Evolutionary conservation across 2,113 vertebrate species (phyloP).

Genomic region (Taxidea taxus): DNA sequence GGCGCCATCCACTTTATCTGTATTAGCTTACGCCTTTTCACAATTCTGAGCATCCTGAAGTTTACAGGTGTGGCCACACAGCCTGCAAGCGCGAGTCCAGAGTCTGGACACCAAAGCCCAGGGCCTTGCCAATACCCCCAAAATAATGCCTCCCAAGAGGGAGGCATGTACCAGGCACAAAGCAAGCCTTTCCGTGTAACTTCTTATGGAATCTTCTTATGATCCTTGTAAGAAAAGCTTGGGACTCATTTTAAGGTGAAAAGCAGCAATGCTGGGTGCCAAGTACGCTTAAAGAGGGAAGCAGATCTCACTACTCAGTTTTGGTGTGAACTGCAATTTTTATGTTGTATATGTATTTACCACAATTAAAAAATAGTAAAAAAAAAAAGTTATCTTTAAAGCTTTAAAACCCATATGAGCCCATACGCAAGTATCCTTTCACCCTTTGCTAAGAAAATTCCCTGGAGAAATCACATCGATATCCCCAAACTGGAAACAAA

Average conservation of each 20-base stretch:
- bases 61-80: background rate
- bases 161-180: rapidly evolving
- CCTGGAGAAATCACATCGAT: background rate
- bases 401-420: background rate
- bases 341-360: background rate
- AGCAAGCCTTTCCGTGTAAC: background rate
- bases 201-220: background rate
- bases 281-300: background rate
- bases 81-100: background rate
- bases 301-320: background rate
- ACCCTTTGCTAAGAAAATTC: background rate
- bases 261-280: rapidly evolving
- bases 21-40: background rate
- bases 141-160: background rate
- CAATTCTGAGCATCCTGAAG: background rate
- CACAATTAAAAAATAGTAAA: background rate
- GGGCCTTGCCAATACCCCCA: background rate
- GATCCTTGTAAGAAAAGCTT: background rate
- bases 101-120: background rate
- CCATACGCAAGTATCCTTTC: background rate
- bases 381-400: background rate
- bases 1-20: background rate
- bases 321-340: background rate
- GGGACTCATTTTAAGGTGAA: background rate
- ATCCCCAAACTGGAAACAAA: background rate